These are phyloP conservation scores for Hystrix brachyura DNA, from an alignment of 2,113 vertebrate genomes.

Conservation along the genomic window DNA sequence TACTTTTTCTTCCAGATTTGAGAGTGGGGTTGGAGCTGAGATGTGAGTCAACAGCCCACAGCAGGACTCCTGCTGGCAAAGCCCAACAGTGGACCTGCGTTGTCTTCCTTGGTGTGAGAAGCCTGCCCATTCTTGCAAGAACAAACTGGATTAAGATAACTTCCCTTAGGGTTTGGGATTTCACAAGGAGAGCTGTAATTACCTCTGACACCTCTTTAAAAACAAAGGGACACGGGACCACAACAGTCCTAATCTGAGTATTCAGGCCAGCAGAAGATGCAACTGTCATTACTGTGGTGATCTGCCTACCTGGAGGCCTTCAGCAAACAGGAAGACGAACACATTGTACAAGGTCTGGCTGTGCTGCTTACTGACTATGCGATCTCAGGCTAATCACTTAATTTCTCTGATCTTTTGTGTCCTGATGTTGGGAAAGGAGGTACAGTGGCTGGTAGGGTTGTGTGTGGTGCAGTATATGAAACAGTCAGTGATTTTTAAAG, in stretches of 20 bases:
- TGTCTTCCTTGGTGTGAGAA: neutral
- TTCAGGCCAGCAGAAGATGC: neutral
- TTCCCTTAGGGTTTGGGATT: slow-evolving; percentile 1
- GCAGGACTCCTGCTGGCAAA: neutral
- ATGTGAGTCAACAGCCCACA: neutral
- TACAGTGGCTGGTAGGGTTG: neutral
- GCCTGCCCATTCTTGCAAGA: slow-evolving; percentile 45
- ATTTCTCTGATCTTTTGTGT: neutral
- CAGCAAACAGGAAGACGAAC: too few species aligned
- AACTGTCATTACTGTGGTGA: fast-evolving
- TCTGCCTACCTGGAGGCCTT: neutral
- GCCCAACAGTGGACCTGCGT: neutral
- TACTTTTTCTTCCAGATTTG: slow-evolving; percentile 41
- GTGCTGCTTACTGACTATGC: neutral
- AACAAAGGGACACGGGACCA: neutral
- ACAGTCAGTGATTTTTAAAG: neutral
- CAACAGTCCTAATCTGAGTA: neutral
- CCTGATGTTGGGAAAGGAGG: neutral
- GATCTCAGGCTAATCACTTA: neutral
- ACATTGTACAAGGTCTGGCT: fast-evolving
- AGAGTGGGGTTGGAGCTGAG: neutral
- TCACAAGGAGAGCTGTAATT: neutral
- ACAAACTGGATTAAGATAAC: neutral
- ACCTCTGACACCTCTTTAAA: neutral
- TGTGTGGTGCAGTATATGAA: neutral